Evolutionary conservation across 2,888 invertebrate genomes (phyloP), one percentile per base, ranked within the genome.

Genomic region (Aporophyla lueneburgensis): DNA sequence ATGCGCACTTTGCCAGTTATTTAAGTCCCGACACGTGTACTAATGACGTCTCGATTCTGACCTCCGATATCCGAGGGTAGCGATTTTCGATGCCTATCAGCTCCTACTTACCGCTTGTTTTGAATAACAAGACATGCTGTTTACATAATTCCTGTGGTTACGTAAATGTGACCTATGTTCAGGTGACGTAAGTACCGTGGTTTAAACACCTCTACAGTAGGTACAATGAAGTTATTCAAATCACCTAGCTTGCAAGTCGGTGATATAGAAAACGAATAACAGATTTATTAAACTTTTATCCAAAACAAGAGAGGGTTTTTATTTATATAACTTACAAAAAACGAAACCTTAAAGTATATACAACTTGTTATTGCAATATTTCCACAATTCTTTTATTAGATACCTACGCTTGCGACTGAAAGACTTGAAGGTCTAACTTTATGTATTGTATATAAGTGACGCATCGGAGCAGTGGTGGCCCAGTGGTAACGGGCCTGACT

Each of bases 11-110:
- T 89, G 87, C 91, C 89, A 91, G 90, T 90, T 91, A 93, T 91
- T 91, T 90, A 90, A 78, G 86, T 89, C 88, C 86, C 87, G 87
- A 91, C 89, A 88, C 86, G 88, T 89, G 81, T 89, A 91, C 91
- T 94, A 93, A 94, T 94, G 94, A 94, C 90, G 88, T 92, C 93
- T 93, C 93, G 91, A 94, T 93, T 92, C 87, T 91, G 90, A 93
- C 92, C 92, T 92, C 89, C 89, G 88, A 88, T 87, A 88, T 65
- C 80, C 59, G 76, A 82, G 85, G 76, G 83, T 80, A 86, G 76
- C 78, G 63, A 83, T 84, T 81, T 76, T 86, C 77, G 86, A 87
- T 87, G 86, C 81, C 67, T 87, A 88, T 88, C 86, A 73, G 68
- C 74, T 71, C 73, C 73, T 40, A 76, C 76, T 81, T 81, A 82